Evolutionary conservation across 1,140 invertebrate species (phyloP), one percentile per base, ranked within the genome.

Genomic region (Diabrotica virgifera): DNA sequence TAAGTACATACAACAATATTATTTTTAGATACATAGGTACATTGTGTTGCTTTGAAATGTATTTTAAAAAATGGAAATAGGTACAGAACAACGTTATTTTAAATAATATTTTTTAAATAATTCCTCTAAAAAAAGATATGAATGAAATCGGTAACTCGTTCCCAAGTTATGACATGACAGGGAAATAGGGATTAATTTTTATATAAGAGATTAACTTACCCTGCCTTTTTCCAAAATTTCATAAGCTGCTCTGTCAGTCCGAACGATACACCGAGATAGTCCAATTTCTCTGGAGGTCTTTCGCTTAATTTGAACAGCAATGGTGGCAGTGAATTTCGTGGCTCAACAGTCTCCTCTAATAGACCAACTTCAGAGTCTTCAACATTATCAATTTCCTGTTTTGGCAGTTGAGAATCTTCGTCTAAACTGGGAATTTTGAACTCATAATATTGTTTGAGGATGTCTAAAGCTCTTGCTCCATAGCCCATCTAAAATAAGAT

Each of bases 231-330:
- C 97, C 97, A 99, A 80, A 99, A 99, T 79, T 92, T 96, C 6
- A 97, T 78, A 5, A 98, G 80, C 5, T 87, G 85, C 65, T 88
- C 82, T 0, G 95, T 97, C 5, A 98, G 79, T 5, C 96, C 96
- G 77, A 90, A 98, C 1, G 95, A 96, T 6, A 97, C 96, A 8
- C 96, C 97, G 5, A 99, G 76, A 76, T 99, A 99, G 79, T 98
- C 91, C 12, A 99, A 79, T 62, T 82, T 80, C 79, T 99, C 97
- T 0, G 96, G 89, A 37, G 78, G 80, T 64, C 97, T 81, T 80
- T 99, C 95, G 52, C 82, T 88, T 52, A 99, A 77, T 70, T 91
- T 89, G 57, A 89, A 80, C 10, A 93, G 75, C 0, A 93, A 79
- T 0, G 91, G 90, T 10, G 91, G 90, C 12, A 92, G 83, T 6